Conservation (phyloP, 2,797 vertebrate genomes). For the Neopelma chrysocephalum region DNA sequence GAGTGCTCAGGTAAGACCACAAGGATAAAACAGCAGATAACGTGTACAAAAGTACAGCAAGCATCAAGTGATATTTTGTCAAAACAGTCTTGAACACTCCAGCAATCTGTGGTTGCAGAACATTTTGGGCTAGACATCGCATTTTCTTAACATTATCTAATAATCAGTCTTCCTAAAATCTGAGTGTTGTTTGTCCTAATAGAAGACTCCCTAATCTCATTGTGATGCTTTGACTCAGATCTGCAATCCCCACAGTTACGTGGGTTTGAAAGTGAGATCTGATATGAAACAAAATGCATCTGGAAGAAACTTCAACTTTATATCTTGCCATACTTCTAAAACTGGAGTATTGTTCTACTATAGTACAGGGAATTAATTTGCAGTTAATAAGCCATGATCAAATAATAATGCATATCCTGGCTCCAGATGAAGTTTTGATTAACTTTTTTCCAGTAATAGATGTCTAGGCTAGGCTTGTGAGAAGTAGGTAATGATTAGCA, state of each 20-base stretch:
- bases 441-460: neutral
- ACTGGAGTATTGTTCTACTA: neutral
- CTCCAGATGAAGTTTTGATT: neutral
- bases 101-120: neutral
- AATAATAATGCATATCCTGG: neutral
- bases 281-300: neutral
- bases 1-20: neutral
- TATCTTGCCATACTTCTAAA: neutral
- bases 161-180: neutral
- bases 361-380: neutral
- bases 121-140: accelerated
- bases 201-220: neutral
- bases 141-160: neutral
- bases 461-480: neutral
- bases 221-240: neutral
- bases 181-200: neutral
- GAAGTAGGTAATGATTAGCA: neutral
- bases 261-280: neutral
- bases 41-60: neutral
- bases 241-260: neutral
- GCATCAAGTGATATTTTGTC: neutral
- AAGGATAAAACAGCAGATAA: neutral
- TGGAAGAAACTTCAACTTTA: neutral
- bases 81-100: neutral
- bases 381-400: neutral